Evolutionary conservation across 2,888 invertebrate species (phyloP), one percentile per base, ranked within the genome.

Genomic region (Caenorhabditis sulstoni): DNA sequence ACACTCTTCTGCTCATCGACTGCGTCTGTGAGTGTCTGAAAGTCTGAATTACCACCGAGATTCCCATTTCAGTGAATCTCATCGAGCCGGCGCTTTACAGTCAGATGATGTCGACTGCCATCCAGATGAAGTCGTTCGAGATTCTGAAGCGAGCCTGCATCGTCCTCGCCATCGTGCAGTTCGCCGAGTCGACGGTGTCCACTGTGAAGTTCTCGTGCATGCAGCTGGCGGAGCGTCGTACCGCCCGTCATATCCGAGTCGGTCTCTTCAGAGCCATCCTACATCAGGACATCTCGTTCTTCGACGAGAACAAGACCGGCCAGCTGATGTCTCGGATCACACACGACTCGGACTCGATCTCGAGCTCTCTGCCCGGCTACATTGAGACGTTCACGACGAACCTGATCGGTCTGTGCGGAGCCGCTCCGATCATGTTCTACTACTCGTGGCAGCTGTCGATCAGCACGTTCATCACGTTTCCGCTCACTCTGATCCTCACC

Each of bases 201-300:
- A 73, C 78, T 18, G 39, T 71, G 29, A 71, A 73, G 59, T 55
- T 29, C 39, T 62, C 62, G 4, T 65, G 58, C 14, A 78, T 78
- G 78, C 58, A 58, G 20, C 67, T 57, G 35, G 78, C 78, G 7
- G 73, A 71, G 39, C 16, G 61, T 23, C 53, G 44, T 5, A 78
- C 78, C 14, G 64, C 78, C 3, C 85, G 89, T 3, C 80, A 87
- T 4, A 85, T 91, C 58, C 84, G 91, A n/a, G 82, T 85, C 44
- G 81, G 83, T 23, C 81, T 91, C 12, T 91, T 91, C 81, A 35
- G 77, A 14, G 85, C 91, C 4, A 78, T 91, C 29, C 80, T 90
- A 18, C 76, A 81, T 11, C 91, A 91, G 71, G 91, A 91, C 66
- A 89, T 91, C 20, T 90, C 88, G 11, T 91, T 91, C 82, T 91